These are phyloP conservation scores for Eunapius fragilis DNA, from an alignment of 37 sponge, comb jelly and placozoan genomes.

Conservation along the genomic window DNA sequence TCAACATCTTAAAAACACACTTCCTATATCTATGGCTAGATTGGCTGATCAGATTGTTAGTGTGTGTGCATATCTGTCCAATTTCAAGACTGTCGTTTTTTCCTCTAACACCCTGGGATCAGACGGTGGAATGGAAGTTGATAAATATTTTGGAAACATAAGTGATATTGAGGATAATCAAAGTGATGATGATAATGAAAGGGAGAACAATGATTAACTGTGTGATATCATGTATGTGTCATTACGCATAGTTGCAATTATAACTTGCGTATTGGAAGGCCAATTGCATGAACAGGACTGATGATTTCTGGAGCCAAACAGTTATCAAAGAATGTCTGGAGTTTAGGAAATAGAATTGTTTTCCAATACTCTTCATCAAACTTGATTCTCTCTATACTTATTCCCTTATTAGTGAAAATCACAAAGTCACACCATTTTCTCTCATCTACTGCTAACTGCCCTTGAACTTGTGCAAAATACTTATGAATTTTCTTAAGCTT, in stretches of 20 bases:
- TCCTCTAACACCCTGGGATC: slow-evolving; percentile 8
- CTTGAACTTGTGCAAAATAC: slow-evolving; percentile 46
- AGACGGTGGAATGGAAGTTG: too few species aligned
- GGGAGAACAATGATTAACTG: too few species aligned
- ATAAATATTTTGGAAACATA: too few species aligned
- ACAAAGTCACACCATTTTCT: slow-evolving; percentile 53
- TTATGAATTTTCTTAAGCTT: not conserved
- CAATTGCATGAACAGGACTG: slow-evolving; percentile 2
- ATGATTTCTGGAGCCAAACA: slow-evolving; percentile 33
- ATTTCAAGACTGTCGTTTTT: slow-evolving; percentile 64
- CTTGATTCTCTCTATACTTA: slow-evolving; percentile 17
- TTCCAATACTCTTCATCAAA: slow-evolving; percentile 10
- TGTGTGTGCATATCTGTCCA: slow-evolving; percentile 59
- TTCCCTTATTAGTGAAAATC: slow-evolving; percentile 16
- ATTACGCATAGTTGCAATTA: too few species aligned
- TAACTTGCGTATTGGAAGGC: slow-evolving; percentile 32
- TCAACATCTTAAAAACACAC: slow-evolving; percentile 40
- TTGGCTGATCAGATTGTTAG: too few species aligned
- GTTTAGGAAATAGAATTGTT: slow-evolving; percentile 9
- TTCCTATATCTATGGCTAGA: too few species aligned
- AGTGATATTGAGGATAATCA: too few species aligned
- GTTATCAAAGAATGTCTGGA: slow-evolving; percentile 8
- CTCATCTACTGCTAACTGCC: slow-evolving; percentile 39
- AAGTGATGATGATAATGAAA: too few species aligned
- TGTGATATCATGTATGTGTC: too few species aligned